A percentile compares a stretch with the other conserved stretches of the same genome.
Evolutionary conservation across 2,797 vertebrate genomes (phyloP).

Genomic region (Fistularia commersonii): DNA sequence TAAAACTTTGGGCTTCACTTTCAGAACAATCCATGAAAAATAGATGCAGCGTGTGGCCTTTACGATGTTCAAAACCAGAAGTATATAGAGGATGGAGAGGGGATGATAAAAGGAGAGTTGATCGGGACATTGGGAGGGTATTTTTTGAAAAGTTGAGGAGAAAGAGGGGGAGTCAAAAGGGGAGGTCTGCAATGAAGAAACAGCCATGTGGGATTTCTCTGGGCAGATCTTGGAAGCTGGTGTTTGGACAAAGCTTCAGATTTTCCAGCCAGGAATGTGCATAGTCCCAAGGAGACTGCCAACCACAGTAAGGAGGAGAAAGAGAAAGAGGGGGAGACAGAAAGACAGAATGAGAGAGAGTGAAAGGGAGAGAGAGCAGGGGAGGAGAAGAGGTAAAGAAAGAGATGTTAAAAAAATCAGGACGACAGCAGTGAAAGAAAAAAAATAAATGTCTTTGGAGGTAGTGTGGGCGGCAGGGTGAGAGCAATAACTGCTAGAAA

Average conservation of each 20-base stretch:
- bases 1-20: constrained; percentile 50
- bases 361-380: constrained; percentile 22
- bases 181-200: constrained; percentile 67
- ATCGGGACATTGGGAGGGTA: constrained; percentile 13
- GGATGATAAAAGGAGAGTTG: constrained; percentile 26
- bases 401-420: constrained; percentile 26
- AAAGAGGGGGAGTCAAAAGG: constrained; percentile 14
- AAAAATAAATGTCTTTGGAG: constrained; percentile 47
- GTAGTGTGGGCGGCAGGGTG: constrained; percentile 39
- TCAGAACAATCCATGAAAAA: constrained; percentile 23
- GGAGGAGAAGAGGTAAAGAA: constrained; percentile 37
- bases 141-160: background rate
- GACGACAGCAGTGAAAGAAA: constrained; percentile 27
- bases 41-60: constrained; percentile 3
- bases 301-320: constrained; percentile 64
- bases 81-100: constrained; percentile 35
- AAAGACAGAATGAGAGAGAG: constrained; percentile 17
- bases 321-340: constrained; percentile 16
- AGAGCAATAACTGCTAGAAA: constrained; percentile 51
- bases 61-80: background rate
- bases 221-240: constrained; percentile 80
- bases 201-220: constrained; percentile 78
- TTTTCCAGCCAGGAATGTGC: constrained; percentile 83
- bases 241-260: constrained; percentile 83
- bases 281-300: constrained; percentile 79